Conservation (phyloP, 2,797 vertebrate species). For the Lagocephalus sceleratus region DNA sequence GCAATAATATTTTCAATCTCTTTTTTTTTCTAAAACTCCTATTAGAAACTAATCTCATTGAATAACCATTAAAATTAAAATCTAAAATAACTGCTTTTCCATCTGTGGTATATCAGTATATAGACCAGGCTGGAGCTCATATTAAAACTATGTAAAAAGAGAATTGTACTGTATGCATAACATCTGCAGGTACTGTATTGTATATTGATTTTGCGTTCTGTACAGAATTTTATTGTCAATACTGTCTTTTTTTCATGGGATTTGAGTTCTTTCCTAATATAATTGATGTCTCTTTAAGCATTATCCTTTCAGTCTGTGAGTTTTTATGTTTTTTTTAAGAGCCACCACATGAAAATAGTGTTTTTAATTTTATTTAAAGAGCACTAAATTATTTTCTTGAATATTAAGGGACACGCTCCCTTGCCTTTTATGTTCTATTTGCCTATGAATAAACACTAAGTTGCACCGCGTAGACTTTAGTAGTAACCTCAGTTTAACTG, state of each 20-base stretch:
- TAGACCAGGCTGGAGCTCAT: slow-evolving; percentile 78
- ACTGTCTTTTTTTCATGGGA: slow-evolving; percentile 78
- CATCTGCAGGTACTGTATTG: slow-evolving; percentile 90
- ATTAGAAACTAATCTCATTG: slow-evolving; percentile 77
- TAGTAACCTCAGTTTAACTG: slow-evolving; percentile 64
- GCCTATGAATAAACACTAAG: slow-evolving; percentile 57
- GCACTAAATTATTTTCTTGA: slow-evolving; percentile 76
- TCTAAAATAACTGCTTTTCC: slow-evolving; percentile 76
- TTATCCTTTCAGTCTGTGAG: slow-evolving; percentile 66
- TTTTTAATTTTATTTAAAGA: slow-evolving; percentile 76
- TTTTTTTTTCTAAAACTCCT: slow-evolving; percentile 77
- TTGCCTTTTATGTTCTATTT: slow-evolving; percentile 68
- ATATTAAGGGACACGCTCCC: slow-evolving; percentile 60
- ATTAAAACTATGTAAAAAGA: slow-evolving; percentile 85
- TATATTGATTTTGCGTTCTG: slow-evolving; percentile 92
- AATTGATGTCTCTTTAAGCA: slow-evolving; percentile 72
- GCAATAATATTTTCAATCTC: slow-evolving; percentile 93
- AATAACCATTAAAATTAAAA: slow-evolving; percentile 82
- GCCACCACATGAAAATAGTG: slow-evolving; percentile 69
- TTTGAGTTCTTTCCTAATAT: slow-evolving; percentile 80
- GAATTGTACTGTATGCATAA: slow-evolving; percentile 95
- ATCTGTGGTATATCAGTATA: slow-evolving; percentile 91
- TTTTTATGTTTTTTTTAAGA: slow-evolving; percentile 61
- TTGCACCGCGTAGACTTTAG: slow-evolving; percentile 65
- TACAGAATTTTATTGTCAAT: slow-evolving; percentile 85